A percentile compares a stretch with the other conserved stretches of the same genome.
These are phyloP conservation scores for Bubo blakistoni DNA, from an alignment of 2,113 vertebrate species.

Conservation along the genomic window DNA sequence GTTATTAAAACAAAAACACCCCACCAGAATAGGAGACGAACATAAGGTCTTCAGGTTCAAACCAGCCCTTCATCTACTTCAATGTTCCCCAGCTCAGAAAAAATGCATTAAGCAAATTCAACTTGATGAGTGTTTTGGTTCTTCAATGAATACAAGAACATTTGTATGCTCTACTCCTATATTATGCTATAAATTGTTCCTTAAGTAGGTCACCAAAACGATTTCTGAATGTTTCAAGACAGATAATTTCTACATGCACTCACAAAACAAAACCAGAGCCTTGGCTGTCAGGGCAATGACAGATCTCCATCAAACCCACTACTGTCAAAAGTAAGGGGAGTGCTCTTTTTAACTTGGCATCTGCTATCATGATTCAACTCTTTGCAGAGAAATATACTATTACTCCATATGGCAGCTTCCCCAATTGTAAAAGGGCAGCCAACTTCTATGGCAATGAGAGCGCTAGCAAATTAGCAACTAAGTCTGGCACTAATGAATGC, in stretches of 20 bases:
- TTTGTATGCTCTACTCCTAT: constrained; percentile 26
- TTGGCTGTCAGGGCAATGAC: constrained; percentile 34
- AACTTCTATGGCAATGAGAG: constrained; percentile 51
- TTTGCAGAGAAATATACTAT: constrained; percentile 62
- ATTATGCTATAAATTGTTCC: constrained; percentile 50
- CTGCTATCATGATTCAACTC: constrained; percentile 65
- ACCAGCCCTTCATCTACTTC: background rate
- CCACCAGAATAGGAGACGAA: background rate
- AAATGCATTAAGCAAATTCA: constrained; percentile 8
- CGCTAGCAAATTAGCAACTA: constrained; percentile 40
- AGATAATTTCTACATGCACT: background rate
- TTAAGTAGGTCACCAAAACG: constrained; percentile 49
- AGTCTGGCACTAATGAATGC: constrained; percentile 51
- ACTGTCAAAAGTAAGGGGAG: constrained; percentile 58
- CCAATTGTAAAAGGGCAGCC: constrained; percentile 61
- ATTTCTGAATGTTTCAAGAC: constrained; percentile 26
- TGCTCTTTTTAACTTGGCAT: constrained; percentile 68
- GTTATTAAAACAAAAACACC: background rate
- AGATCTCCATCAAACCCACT: constrained; percentile 64
- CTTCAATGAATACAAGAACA: constrained; percentile 35
- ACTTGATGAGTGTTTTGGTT: constrained; percentile 42
- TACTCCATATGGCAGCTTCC: constrained; percentile 64
- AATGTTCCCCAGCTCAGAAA: background rate
- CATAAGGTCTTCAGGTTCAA: constrained; percentile 29
- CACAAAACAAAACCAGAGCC: constrained; percentile 20